Base-by-base conservation (phyloP, 1,140 invertebrate species). In the Neodiprion fabricii region DNA sequence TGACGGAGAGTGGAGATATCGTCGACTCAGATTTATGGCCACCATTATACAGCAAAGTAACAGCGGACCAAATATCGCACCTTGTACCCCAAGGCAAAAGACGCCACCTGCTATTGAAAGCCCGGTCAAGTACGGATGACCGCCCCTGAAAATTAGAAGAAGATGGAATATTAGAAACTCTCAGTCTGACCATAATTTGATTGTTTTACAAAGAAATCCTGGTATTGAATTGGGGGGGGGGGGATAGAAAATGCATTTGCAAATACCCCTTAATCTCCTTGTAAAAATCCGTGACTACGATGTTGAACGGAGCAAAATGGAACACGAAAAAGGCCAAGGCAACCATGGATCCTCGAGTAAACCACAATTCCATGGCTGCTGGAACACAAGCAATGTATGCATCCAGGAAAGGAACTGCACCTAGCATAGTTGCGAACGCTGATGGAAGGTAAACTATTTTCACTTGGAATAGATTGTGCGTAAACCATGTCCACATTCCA, bases 121-220 rank as follows among this genome's bases (percentile, higher is more conserved):
- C 48, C 97, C 98, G n/a, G 98, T 99, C 48, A 99, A 91, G 89
- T 99, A 99, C 0, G 98, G 98, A 91, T 99, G 98, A 40, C 97
- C 96, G 11, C 95, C 96, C 74, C 95, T 96, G 81, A 70, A 91
- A 88, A 77, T 28, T 71, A 73, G 76, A 79, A 75, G 48, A 21
- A 21, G 17, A 21, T 21, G 17, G 17, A 47, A 78, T 75, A 66
- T 79, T 70, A 48, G 48, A 68, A 73, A 21, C 17, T 21, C 17
- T 21, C 17, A 21, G 21, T 72, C 28, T 72, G 23, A 17, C 72
- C 9, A 70, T 72, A 73, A 14, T 48, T 70, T 12, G 73, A 76
- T 71, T 61, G 12, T 48, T 61, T 23, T 21, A 21, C 17, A 9
- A 72, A 40, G 65, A 7, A 67, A 28, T 8, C 10, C 14, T n/a